Evolutionary conservation across 2,113 vertebrate genomes (phyloP).

Genomic region (Petroica traversi): DNA sequence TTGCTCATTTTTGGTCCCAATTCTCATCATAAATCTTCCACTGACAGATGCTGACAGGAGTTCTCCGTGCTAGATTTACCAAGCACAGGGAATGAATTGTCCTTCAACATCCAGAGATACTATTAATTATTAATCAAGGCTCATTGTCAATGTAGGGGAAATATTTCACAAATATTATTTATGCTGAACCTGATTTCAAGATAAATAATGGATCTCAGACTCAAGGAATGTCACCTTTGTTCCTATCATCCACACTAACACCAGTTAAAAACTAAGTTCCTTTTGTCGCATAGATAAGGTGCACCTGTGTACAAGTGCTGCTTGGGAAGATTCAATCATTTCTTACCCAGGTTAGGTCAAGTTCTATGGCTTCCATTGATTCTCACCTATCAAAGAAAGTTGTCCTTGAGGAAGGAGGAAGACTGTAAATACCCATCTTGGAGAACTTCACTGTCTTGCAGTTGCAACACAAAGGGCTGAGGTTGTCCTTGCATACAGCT

Average conservation of each 20-base stretch:
- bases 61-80: background rate
- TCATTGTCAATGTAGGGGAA: background rate
- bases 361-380: background rate
- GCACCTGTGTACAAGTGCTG: background rate
- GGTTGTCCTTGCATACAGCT: background rate
- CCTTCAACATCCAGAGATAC: background rate
- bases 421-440: background rate
- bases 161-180: background rate
- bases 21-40: background rate
- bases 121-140: slow-evolving; percentile 35
- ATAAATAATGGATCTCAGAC: background rate
- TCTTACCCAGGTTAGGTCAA: background rate
- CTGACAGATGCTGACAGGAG: background rate
- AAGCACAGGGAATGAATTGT: background rate
- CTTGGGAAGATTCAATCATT: background rate
- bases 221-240: slow-evolving; percentile 1
- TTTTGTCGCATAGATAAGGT: background rate
- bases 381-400: background rate
- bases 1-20: background rate
- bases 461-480: background rate
- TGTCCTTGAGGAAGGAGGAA: background rate
- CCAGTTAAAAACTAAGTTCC: background rate
- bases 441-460: background rate
- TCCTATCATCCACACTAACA: background rate
- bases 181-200: background rate